Conservation (phyloP, 2,888 invertebrate species). For the Hanleya hanleyi region DNA sequence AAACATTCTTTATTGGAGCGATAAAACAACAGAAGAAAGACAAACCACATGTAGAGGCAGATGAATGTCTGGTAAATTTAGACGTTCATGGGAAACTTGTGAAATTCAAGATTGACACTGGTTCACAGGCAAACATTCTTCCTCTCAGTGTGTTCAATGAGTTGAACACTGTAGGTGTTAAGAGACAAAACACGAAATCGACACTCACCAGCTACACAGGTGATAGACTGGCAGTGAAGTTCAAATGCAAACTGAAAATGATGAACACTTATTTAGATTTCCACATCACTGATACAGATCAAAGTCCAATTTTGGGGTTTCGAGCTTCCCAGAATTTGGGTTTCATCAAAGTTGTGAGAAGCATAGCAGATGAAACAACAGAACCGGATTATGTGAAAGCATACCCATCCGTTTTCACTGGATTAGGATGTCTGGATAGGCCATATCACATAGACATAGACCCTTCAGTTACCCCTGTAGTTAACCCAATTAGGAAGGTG, state of each 20-base stretch:
- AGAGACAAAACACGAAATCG: background rate
- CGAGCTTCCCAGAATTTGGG: background rate
- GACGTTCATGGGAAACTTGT: background rate
- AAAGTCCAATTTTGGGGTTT: background rate
- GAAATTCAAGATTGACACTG: background rate
- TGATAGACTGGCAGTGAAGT: background rate
- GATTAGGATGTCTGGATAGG: background rate
- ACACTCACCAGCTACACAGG: background rate
- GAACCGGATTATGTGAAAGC: background rate
- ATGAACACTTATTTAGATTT: background rate
- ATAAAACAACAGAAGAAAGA: too few relatives aligned
- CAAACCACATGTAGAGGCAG: background rate
- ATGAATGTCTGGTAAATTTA: background rate
- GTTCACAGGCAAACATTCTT: too few relatives aligned
- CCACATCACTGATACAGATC: background rate
- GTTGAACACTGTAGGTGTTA: background rate
- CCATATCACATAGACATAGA: slow-evolving; percentile 6
- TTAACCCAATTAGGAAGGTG: slow-evolving; percentile 13
- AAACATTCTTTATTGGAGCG: background rate
- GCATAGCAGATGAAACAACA: background rate
- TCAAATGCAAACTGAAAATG: background rate
- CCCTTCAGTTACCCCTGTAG: slow-evolving; percentile 11
- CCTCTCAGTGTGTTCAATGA: background rate
- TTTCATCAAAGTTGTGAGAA: background rate
- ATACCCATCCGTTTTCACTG: slow-evolving; percentile 1